Conservation (phyloP, 1,140 invertebrate species). For the Augochlora pura region DNA sequence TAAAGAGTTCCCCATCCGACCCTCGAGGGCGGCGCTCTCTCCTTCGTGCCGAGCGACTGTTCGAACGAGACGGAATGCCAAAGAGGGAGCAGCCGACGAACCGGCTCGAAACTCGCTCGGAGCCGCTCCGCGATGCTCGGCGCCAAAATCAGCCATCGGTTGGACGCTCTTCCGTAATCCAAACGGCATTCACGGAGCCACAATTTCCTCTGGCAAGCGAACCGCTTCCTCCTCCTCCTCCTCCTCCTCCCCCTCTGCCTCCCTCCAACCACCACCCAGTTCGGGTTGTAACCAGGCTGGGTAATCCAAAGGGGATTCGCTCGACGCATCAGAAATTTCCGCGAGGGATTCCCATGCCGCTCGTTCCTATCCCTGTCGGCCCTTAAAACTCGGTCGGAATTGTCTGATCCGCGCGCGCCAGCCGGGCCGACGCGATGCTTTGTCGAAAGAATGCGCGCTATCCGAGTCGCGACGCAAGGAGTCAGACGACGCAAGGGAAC, state of each 20-base stretch:
- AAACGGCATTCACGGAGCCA: constrained; percentile 37
- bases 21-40: constrained; percentile 38
- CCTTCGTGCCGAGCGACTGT: constrained; percentile 58
- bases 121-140: too few species aligned
- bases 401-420: too few species aligned
- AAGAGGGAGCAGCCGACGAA: constrained; percentile 20
- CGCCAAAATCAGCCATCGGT: constrained; percentile 42
- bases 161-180: constrained; percentile 39
- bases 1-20: constrained; percentile 66
- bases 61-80: constrained; percentile 50
- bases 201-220: constrained; percentile 35
- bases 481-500: too few species aligned
- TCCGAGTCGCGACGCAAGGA: too few species aligned
- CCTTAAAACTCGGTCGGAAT: too few species aligned
- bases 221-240: background rate
- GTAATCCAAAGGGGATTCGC: constrained; percentile 30
- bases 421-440: too few species aligned
- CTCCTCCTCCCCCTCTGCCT: background rate
- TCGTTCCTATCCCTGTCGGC: too few species aligned
- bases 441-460: too few species aligned
- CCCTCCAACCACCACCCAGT: too few species aligned
- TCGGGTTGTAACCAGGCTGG: background rate
- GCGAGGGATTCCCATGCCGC: background rate
- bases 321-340: constrained; percentile 11
- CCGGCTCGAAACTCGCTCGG: constrained; percentile 35